Base-by-base conservation (phyloP, 2,797 vertebrate genomes). In the Rachycentron canadum region DNA sequence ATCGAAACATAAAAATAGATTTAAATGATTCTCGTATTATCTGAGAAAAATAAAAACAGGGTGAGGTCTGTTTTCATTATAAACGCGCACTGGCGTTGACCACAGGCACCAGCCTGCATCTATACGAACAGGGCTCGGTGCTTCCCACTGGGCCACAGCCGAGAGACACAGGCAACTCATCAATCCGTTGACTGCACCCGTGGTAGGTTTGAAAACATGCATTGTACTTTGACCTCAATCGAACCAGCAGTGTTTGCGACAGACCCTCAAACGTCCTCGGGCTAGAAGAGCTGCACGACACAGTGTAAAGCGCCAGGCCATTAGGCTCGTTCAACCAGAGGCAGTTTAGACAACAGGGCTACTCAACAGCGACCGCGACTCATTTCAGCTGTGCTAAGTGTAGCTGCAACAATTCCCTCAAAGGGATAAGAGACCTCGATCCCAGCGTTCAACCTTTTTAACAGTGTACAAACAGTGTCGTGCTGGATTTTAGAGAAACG, bases 171-270 rank as follows among this genome's bases (percentile, higher is more conserved):
- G 36, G 47, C 64, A 77, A n/a, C 78, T 59, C 63, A 76, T 89
- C 79, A 75, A 52, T 84, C 65, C 67, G 75, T 74, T 85, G 76
- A 86, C 79, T 82, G 79, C 55, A 85, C 74, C 82, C 63, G 1
- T 68, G 84, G 52, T n/a, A 43, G n/a, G 13, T 84, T 89, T 86
- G 58, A 88, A 79, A 86, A 86, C 89, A 89, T 36, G 69, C 38
- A 70, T 87, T 90, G 86, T 87, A 81, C 87, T 89, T 86, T 84
- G 90, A 93, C 87, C 88, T 86, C 47, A 76, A 91, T 90, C 65
- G 59, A 79, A 78, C 58, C 69, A 73, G 62, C 68, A 65, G 69
- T 81, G 72, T 81, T 78, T 81, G 75, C 84, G 68, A 82, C 61
- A 68, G 58, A 58, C 57, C 55, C 60, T 75, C 68, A 25, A 13